These are phyloP conservation scores for Strongylocentrotus purpuratus DNA, from an alignment of 35 echinoderm and acorn worm species.

Conservation along the genomic window DNA sequence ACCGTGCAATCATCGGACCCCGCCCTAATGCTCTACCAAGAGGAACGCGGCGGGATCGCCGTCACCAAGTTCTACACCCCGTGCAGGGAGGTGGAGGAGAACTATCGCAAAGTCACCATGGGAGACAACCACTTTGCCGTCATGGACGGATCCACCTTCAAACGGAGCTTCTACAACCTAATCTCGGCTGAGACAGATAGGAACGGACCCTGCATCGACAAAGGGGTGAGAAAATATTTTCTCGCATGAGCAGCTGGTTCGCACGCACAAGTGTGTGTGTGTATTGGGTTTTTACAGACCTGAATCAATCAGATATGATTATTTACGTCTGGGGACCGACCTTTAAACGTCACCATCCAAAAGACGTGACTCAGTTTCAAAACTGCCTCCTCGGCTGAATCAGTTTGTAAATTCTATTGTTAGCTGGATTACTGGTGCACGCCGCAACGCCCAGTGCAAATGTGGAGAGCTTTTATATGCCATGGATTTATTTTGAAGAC, in stretches of 20 bases:
- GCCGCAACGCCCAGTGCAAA: too few relatives aligned
- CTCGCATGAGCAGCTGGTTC: neutral
- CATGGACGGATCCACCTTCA: constrained; percentile 51
- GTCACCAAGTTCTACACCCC: constrained; percentile 95
- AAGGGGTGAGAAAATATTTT: constrained; percentile 64
- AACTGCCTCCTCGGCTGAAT: too few relatives aligned
- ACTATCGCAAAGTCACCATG: constrained; percentile 75
- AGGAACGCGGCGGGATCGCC: constrained; percentile 82
- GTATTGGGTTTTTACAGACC: too few relatives aligned
- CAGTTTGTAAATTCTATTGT: too few relatives aligned
- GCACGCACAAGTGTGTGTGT: too few relatives aligned
- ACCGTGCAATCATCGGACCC: constrained; percentile 95
- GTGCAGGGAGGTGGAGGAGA: constrained; percentile 91
- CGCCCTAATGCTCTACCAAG: constrained; percentile 81
- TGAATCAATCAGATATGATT: too few relatives aligned
- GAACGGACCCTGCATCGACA: constrained; percentile 69
- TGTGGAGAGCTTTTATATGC: too few relatives aligned
- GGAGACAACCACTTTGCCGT: constrained; percentile 42
- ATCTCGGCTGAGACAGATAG: constrained; percentile 62
- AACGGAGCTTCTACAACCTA: constrained; percentile 90
- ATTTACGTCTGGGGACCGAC: too few relatives aligned
- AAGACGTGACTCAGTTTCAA: too few relatives aligned
- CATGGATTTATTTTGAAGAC: too few relatives aligned
- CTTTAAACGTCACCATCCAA: too few relatives aligned
- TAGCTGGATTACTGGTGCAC: too few relatives aligned